Base-by-base conservation (phyloP, 2,797 vertebrate species). In the Urophycis tenuis region DNA sequence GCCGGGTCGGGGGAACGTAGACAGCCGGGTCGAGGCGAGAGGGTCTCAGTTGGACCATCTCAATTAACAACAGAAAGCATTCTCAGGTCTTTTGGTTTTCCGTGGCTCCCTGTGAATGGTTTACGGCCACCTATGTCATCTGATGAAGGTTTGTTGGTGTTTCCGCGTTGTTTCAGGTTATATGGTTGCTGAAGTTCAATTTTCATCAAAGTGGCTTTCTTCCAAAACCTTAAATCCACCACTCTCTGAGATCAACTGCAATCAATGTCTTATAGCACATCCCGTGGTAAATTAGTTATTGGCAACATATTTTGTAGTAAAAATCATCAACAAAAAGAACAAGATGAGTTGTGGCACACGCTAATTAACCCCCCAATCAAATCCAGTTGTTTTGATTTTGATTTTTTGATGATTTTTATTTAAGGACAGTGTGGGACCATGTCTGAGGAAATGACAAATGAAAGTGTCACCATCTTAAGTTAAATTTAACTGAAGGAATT, bases 371-470 rank as follows among this genome's bases (percentile, higher is more conserved):
- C 79, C 79, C 6, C 14, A 74, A 85, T 83, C 81, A 73, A 83
- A 84, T 74, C 73, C 76, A 81, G 83, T 82, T 19, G 80, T 86
- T 90, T 1, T n/a, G 49, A 81, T 85, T 87, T 88, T 30, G 19
- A 30, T 11, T 31, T 71, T 39, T 32, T 78, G 22, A 72, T 72
- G 14, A n/a, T 71, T 39, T 32, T 78, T 8, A 72, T 72, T 5
- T 10, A 85, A 79, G 75, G 77, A 77, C 81, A 86, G 77, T 60
- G 83, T 74, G 75, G 79, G 81, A 86, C 84, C 84, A 83, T 74
- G 76, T 81, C 72, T 77, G 77, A 89, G 75, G 76, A 74, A 81
- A 78, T 69, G 75, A 31, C 29, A 79, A 79, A 74, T 75, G 79
- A 29, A 45, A 72, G 74, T 53, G 32, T 67, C 78, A 76, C 75